Conservation (phyloP, 2,888 invertebrate species). For the Tineola bisselliella region DNA sequence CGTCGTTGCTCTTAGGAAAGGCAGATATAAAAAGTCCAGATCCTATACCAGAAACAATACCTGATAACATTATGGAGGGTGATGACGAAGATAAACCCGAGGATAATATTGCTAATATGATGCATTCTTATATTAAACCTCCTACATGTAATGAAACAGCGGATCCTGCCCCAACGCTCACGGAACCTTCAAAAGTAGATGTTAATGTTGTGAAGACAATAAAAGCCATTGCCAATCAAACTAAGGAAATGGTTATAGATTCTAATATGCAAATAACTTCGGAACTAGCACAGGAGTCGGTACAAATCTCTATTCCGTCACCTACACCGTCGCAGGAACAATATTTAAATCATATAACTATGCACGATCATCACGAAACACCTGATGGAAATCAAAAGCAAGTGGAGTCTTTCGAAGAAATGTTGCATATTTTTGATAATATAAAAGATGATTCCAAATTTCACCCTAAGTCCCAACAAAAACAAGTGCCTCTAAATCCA, state of each 20-base stretch:
- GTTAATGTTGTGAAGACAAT: conserved; percentile 61
- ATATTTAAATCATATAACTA: conserved; percentile 70
- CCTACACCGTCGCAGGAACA: conserved; percentile 73
- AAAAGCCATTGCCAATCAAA: conserved; percentile 65
- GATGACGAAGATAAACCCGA: conserved; percentile 60
- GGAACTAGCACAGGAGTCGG: conserved; percentile 70
- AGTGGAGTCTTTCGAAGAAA: conserved; percentile 74
- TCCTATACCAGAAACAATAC: conserved; percentile 61
- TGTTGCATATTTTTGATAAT: conserved; percentile 75
- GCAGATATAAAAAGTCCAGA: conserved; percentile 61
- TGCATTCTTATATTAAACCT: conserved; percentile 44
- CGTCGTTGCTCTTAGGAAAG: conserved; percentile 51
- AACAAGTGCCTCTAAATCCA: neutral
- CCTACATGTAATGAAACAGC: conserved; percentile 19
- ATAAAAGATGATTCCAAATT: conserved; percentile 59
- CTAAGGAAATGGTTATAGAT: conserved; percentile 65
- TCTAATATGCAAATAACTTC: conserved; percentile 66
- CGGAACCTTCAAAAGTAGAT: conserved; percentile 27
- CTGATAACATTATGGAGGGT: conserved; percentile 59
- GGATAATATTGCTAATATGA: conserved; percentile 39
- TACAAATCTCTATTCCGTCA: conserved; percentile 73
- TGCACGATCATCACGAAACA: conserved; percentile 66
- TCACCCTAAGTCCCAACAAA: conserved; percentile 24
- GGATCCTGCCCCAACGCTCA: conserved; percentile 21
- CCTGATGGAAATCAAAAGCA: conserved; percentile 65